Conservation (phyloP, 2,113 vertebrate genomes). For the Vicugna pacos region DNA sequence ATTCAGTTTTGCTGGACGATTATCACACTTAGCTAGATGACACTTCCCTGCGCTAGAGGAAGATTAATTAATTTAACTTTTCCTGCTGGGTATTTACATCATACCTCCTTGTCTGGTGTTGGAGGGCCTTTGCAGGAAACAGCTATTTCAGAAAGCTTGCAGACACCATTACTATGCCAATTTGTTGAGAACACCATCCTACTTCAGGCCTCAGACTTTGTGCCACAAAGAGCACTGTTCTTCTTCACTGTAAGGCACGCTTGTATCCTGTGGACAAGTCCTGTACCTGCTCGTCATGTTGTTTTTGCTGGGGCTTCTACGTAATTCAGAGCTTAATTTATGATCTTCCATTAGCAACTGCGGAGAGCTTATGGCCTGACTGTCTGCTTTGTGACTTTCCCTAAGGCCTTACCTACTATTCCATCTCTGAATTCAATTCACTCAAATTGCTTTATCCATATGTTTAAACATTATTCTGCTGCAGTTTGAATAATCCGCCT, state of each 20-base stretch:
- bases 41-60: neutral
- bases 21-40: neutral
- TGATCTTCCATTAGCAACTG: neutral
- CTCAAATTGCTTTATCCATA: neutral
- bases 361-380: neutral
- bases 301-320: neutral
- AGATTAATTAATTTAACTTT: neutral
- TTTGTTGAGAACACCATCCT: neutral
- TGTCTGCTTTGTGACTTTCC: neutral
- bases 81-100: neutral
- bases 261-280: neutral
- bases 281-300: neutral
- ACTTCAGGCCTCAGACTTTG: neutral
- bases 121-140: neutral
- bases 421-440: neutral
- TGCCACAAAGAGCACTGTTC: neutral
- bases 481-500: neutral
- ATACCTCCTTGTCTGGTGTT: rapidly evolving
- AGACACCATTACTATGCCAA: rapidly evolving
- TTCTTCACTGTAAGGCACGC: neutral
- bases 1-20: neutral
- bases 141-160: neutral
- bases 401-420: neutral
- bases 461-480: neutral
- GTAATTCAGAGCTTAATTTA: neutral